Base-by-base conservation (phyloP, 2,797 vertebrate species). In the Pseudochirops cupreus region DNA sequence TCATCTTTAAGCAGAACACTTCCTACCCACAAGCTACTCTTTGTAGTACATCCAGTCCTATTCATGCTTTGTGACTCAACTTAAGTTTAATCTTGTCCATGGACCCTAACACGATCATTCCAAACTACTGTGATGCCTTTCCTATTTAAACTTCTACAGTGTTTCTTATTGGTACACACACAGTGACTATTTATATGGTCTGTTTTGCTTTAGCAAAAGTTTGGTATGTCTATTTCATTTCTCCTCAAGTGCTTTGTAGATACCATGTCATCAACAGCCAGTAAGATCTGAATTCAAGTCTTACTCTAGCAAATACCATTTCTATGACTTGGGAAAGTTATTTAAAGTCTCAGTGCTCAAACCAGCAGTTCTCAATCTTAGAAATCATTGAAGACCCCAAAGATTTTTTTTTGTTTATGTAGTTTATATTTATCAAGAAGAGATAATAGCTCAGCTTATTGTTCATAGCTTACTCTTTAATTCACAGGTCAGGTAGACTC, bases 101-200 rank as follows among this genome's bases (percentile, higher is more conserved):
- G 0, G 6, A 39, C 4, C 3, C 28, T 53, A 54, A 28, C 4
- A 55, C 2, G 82, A 58, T 87, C 9, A 54, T 10, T 39, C 0
- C 13, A 11, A 91, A 13, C 46, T 0, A 7, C 0, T 46, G 11
- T 33, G 26, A 91, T n/a, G 46, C 92, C 3, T 96, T 67, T 67
- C 3, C 14, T 33, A n/a, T 16, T 92, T 91, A 29, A 92, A 59
- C 31, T 0, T 26, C 6, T 3, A 62, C 59, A 95, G n/a, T 3
- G 39, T 4, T 58, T 95, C 57, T 57, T 87, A 50, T 94, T 92
- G 7, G 29, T 96, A 94, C 21, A 21, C 12, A 39, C 62, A 74
- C 54, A 33, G 94, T 31, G 29, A 9, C 12, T 33, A 0, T 58
- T 93, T 26, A 59, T 21, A 31, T 90, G 1, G 0, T 91, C 33